phyloP scores from a whole-genome alignment of 2,797 vertebrate species.

The Lutjanus campechanus region DNA sequence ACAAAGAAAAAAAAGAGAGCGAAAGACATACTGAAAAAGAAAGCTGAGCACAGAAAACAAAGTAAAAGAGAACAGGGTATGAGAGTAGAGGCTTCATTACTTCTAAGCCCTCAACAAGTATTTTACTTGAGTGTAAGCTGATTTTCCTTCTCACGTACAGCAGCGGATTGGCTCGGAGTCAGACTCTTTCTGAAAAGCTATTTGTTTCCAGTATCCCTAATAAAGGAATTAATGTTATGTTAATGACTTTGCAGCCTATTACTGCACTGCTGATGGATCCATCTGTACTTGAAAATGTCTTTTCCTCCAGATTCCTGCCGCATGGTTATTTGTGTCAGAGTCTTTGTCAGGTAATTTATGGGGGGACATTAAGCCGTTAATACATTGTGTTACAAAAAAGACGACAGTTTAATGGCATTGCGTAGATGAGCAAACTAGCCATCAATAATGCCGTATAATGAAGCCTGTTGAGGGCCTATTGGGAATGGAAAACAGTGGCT shows the following conservation, averaged over 20 bases:
- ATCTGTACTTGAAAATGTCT: constrained; percentile 81
- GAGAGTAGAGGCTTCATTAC: constrained; percentile 37
- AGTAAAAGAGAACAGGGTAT: constrained; percentile 14
- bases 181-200: constrained; percentile 66
- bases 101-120: constrained; percentile 44
- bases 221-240: constrained; percentile 83
- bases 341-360: constrained; percentile 88
- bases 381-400: constrained; percentile 76
- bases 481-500: constrained; percentile 53
- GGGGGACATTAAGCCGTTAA: constrained; percentile 84
- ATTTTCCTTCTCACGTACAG: constrained; percentile 53
- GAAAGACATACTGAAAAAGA: constrained; percentile 1
- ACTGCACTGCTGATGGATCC: constrained; percentile 76
- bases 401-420: constrained; percentile 80
- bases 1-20: constrained; percentile 15
- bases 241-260: constrained; percentile 82
- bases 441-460: constrained; percentile 81
- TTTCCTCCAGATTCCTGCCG: constrained; percentile 69
- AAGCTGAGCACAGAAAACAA: constrained; percentile 33
- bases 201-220: constrained; percentile 83
- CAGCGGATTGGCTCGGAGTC: constrained; percentile 68
- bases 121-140: constrained; percentile 56
- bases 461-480: constrained; percentile 57
- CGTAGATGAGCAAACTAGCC: constrained; percentile 82
- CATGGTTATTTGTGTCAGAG: constrained; percentile 77